Evolutionary conservation across 2,113 vertebrate genomes (phyloP), one percentile per base, ranked within the genome.

Genomic region (Cyprinodon variegatus): DNA sequence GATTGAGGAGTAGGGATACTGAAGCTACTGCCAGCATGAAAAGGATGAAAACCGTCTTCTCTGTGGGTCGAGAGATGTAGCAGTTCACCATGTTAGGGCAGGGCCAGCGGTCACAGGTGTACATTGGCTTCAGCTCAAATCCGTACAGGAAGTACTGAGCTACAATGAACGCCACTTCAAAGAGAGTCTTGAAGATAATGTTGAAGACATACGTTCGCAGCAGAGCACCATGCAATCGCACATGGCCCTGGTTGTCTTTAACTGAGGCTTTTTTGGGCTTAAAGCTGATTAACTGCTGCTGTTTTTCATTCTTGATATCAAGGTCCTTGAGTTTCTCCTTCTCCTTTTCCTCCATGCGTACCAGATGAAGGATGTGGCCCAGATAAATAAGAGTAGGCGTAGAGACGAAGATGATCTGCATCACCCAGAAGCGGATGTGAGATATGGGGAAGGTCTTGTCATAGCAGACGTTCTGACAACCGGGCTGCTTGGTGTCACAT

Each of bases 351-450:
- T 96, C 95, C 90, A 94, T 93, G 1, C 95, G 95, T 48, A 96
- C 94, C 79, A 97, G 92, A 73, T 96, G 96, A 61, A 97, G 92
- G 83, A 97, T 95, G 90, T 97, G 96, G 45, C 96, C 96, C 89
- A 96, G 87, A 84, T 97, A 97, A 76, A 97, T 93, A 0, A 97
- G 95, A 6, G 95, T 97, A 6, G 96, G 96, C 0, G 96, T 95
- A 38, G 96, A 97, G 79, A 97, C 91, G 0, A 97, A 97, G 86
- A 97, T 96, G 92, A 97, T 97, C 92, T 97, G 96, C 93, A 97
- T 94, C 76, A 96, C 96, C 96, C 96, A 97, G 94, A 97, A 97
- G 83, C 94, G 95, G 40, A 96, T 96, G 88, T 97, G 96, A 46
- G 96, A 97, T 84, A 97, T 96, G 50, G 96, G 96, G 89, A 97